Evolutionary conservation across 2,888 invertebrate genomes (phyloP).

Genomic region (Orchesellides sinensis): DNA sequence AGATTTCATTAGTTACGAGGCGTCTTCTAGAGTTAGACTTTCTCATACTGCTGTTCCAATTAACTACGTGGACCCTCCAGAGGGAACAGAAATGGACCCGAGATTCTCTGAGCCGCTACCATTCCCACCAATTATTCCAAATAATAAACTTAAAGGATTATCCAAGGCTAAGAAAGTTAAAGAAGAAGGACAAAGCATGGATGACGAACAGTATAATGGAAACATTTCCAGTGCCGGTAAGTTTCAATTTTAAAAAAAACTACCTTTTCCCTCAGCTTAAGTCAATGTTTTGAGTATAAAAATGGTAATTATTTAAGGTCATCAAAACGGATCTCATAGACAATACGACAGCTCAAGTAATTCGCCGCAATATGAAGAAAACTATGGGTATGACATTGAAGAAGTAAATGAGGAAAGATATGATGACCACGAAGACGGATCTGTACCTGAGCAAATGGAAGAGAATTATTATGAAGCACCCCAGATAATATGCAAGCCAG

Average conservation of each 20-base stretch:
- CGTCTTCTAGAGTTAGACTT: constrained; percentile 54
- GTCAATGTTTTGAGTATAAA: no score
- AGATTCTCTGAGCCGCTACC: constrained; percentile 38
- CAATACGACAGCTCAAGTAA: not conserved
- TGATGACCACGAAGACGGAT: not conserved
- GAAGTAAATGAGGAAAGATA: constrained; percentile 45
- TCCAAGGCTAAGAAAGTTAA: constrained; percentile 6
- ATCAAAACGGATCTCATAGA: no score
- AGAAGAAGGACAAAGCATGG: not conserved
- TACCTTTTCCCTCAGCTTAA: no score
- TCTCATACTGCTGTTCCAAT: constrained; percentile 57
- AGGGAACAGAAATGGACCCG: constrained; percentile 49
- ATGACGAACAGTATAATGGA: no score
- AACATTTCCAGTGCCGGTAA: no score
- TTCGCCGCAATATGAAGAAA: constrained; percentile 4
- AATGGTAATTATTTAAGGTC: no score
- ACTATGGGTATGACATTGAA: constrained; percentile 42
- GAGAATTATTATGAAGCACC: constrained; percentile 2
- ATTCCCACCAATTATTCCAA: constrained; percentile 17
- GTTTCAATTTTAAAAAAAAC: no score
- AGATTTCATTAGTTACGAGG: constrained; percentile 61
- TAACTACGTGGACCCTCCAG: constrained; percentile 52
- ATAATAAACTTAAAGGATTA: constrained; percentile 3
- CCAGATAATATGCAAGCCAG: constrained; percentile 1
- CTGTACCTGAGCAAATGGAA: not conserved